These are phyloP conservation scores for Cyprinodon diabolis DNA, from an alignment of 2,797 vertebrate genomes.

Conservation along the genomic window DNA sequence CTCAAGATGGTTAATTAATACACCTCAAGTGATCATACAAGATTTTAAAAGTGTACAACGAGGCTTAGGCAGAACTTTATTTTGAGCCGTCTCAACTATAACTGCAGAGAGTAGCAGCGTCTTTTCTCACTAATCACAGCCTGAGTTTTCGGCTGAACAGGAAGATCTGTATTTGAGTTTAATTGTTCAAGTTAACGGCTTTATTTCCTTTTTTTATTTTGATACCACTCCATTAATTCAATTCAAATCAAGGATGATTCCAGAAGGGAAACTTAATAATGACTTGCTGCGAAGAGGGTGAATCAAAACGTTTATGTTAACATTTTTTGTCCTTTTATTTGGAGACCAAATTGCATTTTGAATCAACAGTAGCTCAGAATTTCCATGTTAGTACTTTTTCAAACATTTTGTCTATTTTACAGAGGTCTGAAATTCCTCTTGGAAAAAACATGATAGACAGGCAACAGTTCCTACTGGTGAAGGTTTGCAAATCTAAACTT, in stretches of 20 bases:
- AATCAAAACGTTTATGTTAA: background rate
- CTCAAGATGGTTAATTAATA: background rate
- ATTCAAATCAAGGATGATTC: no score
- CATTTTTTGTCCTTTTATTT: background rate
- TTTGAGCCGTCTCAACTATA: background rate
- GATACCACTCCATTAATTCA: no score
- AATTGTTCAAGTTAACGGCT: background rate
- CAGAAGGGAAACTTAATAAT: no score
- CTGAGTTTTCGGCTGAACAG: background rate
- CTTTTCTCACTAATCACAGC: background rate
- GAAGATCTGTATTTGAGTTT: background rate
- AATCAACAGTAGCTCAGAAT: background rate
- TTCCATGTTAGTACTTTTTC: no score
- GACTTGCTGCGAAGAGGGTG: background rate
- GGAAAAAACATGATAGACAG: no score
- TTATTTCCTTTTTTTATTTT: background rate
- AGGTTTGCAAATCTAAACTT: no score
- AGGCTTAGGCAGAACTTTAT: background rate
- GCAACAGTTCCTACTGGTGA: no score
- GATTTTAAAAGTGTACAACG: background rate
- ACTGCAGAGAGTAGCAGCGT: background rate
- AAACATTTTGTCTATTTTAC: background rate
- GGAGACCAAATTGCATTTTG: background rate
- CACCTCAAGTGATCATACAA: background rate
- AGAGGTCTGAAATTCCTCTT: no score